Base-by-base conservation (phyloP, 2,888 invertebrate species). In the Athripsodes cinereus region DNA sequence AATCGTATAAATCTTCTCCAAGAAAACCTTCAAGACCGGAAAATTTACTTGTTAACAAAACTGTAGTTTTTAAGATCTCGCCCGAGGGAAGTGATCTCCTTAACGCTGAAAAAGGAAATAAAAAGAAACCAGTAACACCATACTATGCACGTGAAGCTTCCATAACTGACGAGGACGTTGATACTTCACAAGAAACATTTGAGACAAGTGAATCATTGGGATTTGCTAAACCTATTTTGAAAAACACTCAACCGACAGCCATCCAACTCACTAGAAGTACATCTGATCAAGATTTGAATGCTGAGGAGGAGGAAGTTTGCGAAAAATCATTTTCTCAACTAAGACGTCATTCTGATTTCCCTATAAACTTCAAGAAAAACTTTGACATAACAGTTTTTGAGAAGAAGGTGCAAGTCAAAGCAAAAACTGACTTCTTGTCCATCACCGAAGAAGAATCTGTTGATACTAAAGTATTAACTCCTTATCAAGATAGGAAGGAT, bases 111-210 rank as follows among this genome's bases (percentile, higher is more conserved):
- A 87, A 87, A 68, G 76, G 76, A 62, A 74, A 71, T 26, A 84
- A 83, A 68, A 76, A 81, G 53, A 90, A 91, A 68, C 92, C 92
- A 2, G 69, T 90, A 53, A 92, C 92, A 2, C 92, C 92, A 0
- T 91, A 90, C 67, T 91, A 91, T 71, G 83, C 86, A 0, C 75
- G 86, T 62, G 83, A 84, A 66, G 72, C 80, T 55, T 79, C 80
- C 2, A 75, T 85, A 52, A 80, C 82, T 40, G 79, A 78, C 66
- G 75, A 79, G 64, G 81, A 82, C 58, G 69, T 75, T 3, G 69
- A 73, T 66, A 74, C 81, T 66, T 75, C 76, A 62, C 71, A 72
- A 8, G 88, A 89, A 71, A 84, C 85, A 2, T 83, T 84, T 65
- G 89, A 90, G 66, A 87, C 84, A 5, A 58, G 31, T 19, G 55